Conservation (phyloP, 30 jellyfish, hydroid and myxozoan species). For the Turritopsis rubra region DNA sequence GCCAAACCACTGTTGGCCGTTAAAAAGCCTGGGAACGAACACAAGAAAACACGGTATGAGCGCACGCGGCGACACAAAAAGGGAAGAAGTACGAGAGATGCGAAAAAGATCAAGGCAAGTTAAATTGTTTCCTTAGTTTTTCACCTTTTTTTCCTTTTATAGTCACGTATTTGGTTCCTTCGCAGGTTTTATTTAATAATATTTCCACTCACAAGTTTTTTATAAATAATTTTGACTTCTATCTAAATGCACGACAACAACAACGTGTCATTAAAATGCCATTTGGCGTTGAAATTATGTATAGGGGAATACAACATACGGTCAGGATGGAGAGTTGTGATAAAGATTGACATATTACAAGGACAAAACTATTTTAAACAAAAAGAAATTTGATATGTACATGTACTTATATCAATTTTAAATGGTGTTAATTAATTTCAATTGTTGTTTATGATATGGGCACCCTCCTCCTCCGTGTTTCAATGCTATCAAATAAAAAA, state of each 20-base stretch:
- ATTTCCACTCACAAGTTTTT: too few species aligned
- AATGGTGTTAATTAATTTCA: neutral
- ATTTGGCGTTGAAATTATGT: too few species aligned
- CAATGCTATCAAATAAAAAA: too few species aligned
- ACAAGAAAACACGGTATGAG: neutral
- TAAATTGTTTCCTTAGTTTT: too few species aligned
- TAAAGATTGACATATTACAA: neutral
- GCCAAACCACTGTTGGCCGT: conserved; percentile 8
- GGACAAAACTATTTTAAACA: neutral
- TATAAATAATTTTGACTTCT: too few species aligned
- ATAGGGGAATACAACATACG: neutral
- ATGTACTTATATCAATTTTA: neutral
- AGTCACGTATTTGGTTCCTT: too few species aligned
- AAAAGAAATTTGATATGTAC: neutral
- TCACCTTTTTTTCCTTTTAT: neutral
- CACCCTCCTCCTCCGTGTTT: neutral
- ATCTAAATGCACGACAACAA: too few species aligned
- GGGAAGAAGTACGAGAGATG: neutral
- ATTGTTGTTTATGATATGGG: neutral
- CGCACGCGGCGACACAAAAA: neutral
- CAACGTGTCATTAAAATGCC: too few species aligned
- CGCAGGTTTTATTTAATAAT: neutral
- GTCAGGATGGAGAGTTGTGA: neutral
- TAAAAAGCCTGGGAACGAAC: neutral
- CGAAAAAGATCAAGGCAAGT: neutral